Percentiles rank a stretch among this genome's conserved stretches.
phyloP scores from a whole-genome alignment of 1,140 invertebrate species.

The Calliphora vicina region DNA sequence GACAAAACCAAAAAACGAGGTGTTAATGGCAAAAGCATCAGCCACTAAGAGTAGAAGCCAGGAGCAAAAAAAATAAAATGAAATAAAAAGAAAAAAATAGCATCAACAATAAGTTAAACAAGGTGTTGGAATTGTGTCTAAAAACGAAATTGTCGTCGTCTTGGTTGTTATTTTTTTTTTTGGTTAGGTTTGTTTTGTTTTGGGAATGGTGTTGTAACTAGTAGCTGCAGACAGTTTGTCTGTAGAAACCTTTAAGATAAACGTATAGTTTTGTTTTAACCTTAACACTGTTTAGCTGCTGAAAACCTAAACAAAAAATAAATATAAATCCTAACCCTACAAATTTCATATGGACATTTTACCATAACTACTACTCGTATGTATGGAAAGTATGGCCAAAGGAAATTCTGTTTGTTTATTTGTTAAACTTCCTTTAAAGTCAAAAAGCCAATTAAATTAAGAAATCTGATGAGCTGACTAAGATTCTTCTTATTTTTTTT shows the following conservation, averaged over 20 bases:
- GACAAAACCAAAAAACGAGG: slow-evolving; percentile 15
- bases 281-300: not conserved
- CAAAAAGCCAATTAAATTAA: slow-evolving; percentile 35
- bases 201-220: not conserved
- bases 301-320: too few species aligned
- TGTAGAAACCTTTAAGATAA: slow-evolving; percentile 24
- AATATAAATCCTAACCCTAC: not conserved
- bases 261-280: not conserved
- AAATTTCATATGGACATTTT: not conserved
- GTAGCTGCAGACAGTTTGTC: slow-evolving; percentile 28
- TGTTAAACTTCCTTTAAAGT: slow-evolving; percentile 6
- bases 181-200: not conserved
- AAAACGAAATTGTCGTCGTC: slow-evolving; percentile 5
- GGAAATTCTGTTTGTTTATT: not conserved
- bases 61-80: not conserved
- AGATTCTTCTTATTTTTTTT: slow-evolving; percentile 41
- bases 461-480: slow-evolving; percentile 32
- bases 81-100: not conserved
- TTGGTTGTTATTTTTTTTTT: not conserved
- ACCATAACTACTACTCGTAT: not conserved
- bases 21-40: slow-evolving; percentile 18
- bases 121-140: slow-evolving; percentile 27
- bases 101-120: slow-evolving; percentile 21
- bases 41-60: not conserved
- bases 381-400: not conserved